Percentiles rank a stretch among this genome's conserved stretches.
Evolutionary conservation across 2,888 invertebrate genomes (phyloP).

Genomic region (Drosophila neutralis): DNA sequence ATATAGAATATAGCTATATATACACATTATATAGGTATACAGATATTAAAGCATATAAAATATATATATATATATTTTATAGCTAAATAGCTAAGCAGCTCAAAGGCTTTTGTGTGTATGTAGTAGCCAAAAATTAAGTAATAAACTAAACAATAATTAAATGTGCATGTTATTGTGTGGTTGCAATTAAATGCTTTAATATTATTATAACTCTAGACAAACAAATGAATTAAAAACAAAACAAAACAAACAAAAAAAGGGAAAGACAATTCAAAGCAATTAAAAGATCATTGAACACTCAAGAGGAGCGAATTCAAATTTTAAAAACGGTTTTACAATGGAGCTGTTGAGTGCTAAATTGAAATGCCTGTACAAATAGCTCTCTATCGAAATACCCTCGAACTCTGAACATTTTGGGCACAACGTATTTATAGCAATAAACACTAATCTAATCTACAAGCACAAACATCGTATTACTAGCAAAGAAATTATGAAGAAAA

Average conservation of each 20-base stretch:
- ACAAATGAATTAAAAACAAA: constrained; percentile 14
- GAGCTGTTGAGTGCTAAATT: constrained; percentile 74
- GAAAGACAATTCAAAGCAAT: constrained; percentile 47
- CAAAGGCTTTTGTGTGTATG: constrained; percentile 74
- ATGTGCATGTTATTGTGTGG: constrained; percentile 67
- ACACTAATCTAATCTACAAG: constrained; percentile 39
- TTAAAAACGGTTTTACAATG: constrained; percentile 67
- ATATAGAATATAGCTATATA: constrained; percentile 31
- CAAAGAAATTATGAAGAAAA: constrained; percentile 32
- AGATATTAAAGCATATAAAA: constrained; percentile 34
- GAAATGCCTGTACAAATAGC: constrained; percentile 31
- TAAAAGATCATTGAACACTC: constrained; percentile 30
- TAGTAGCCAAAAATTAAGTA: constrained; percentile 69
- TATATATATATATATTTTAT: constrained; percentile 52
- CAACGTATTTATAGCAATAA: constrained; percentile 55
- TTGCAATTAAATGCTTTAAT: constrained; percentile 69
- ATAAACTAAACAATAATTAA: constrained; percentile 60
- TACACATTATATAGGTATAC: constrained; percentile 39
- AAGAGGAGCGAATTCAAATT: constrained; percentile 19
- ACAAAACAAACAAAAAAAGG: neutral
- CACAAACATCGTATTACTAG: constrained; percentile 38
- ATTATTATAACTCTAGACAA: constrained; percentile 52
- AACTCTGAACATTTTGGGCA: constrained; percentile 52
- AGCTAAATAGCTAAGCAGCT: constrained; percentile 70
- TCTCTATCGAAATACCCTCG: constrained; percentile 23